Evolutionary conservation across 2,797 vertebrate genomes (phyloP), one percentile per base, ranked within the genome.

Genomic region (Paedocypris micromegethes): DNA sequence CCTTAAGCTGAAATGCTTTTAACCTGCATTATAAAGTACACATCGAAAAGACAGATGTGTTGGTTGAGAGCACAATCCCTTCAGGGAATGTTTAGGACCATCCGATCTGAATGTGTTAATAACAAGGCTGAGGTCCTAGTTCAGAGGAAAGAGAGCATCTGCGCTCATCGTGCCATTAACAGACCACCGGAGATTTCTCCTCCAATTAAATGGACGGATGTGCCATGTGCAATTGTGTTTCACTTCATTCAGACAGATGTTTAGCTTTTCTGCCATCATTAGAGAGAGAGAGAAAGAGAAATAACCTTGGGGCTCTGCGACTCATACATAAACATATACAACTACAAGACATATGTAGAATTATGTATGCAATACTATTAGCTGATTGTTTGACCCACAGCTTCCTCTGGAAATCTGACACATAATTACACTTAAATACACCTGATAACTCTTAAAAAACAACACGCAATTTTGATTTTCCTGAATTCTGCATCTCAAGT

Each of bases 41-140:
- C 8, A 72, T 23, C 23, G 23, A 42, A 62, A 55, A 66, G 51
- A 70, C 77, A 74, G 62, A 76, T 76, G 63, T 76, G 68, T 6
- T 50, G 7, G 4, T 59, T 39, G 3, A 44, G 46, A 38, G 58
- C 52, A 51, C 56, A 47, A 9, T 64, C 64, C 38, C 54, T 51
- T 65, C 44, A 23, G 58, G 63, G 57, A 64, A 57, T n/a, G 23
- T 43, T 72, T 64, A 37, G 41, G 58, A 72, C 54, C n/a, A 37
- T 68, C 38, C 54, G 59, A 44, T 50, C 9, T 23, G 70, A 58
- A 53, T 4, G 56, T 59, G 62, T 69, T 53, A 64, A 65, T 61
- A 77, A 70, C 66, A 66, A 65, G 55, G 51, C 9, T 44, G 3
- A 9, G 44, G 57, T 42, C 55, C 67, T 44, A 50, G 57, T 38